A percentile compares a stretch with the other conserved stretches of the same genome.
Evolutionary conservation across 2,888 invertebrate species (phyloP).

Genomic region (Nycteola revayana): DNA sequence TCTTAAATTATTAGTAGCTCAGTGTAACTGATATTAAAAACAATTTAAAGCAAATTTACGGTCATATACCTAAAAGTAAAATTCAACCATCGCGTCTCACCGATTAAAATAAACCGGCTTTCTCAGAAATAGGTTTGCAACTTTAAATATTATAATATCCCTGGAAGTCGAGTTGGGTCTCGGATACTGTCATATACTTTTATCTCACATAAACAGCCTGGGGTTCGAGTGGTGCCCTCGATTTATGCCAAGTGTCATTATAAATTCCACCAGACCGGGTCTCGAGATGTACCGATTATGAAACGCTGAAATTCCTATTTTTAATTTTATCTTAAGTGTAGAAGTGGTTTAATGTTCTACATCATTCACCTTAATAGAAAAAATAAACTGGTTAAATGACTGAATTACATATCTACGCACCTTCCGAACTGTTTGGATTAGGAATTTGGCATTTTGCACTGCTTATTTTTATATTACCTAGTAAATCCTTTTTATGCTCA

Average conservation of each 20-base stretch:
- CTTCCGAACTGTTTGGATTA: no score
- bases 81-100: constrained; percentile 10
- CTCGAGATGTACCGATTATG: constrained; percentile 48
- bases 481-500: no score
- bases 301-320: constrained; percentile 49
- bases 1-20: no score
- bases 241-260: constrained; percentile 67
- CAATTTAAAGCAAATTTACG: no score
- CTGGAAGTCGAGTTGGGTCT: constrained; percentile 7
- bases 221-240: constrained; percentile 31
- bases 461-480: no score
- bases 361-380: constrained; percentile 4
- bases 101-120: constrained; percentile 11
- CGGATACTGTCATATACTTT: constrained; percentile 16
- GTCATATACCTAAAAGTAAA: no score
- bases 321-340: constrained; percentile 30
- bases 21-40: no score
- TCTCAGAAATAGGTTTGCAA: constrained; percentile 17
- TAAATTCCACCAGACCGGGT: constrained; percentile 46
- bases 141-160: constrained; percentile 22
- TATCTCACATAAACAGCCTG: constrained; percentile 28
- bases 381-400: constrained; percentile 12
- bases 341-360: no score
- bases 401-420: no score
- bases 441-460: no score